phyloP scores from a whole-genome alignment of 1,140 invertebrate genomes.

The Notospermus geniculatus region DNA sequence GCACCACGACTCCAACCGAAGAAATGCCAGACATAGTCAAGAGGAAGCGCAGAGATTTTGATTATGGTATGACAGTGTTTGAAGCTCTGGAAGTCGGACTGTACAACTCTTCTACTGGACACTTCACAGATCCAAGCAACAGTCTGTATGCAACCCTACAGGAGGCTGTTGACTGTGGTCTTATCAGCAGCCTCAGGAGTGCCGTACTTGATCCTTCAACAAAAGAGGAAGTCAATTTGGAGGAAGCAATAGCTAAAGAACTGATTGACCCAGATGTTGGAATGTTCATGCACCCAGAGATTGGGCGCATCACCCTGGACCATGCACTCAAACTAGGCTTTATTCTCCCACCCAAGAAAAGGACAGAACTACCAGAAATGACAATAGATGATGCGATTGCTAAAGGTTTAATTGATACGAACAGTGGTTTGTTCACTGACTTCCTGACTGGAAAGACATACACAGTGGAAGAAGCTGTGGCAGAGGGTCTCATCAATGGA shows the following conservation, averaged over 20 bases:
- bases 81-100: conserved; percentile 42
- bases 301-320: conserved; percentile 60
- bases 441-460: conserved; percentile 10
- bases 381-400: conserved; percentile 26
- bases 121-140: conserved; percentile 55
- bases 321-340: not conserved
- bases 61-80: conserved; percentile 33
- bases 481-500: conserved; percentile 79
- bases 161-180: conserved; percentile 7
- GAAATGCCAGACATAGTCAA: not conserved
- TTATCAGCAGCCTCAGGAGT: not conserved
- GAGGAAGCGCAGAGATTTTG: not conserved
- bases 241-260: conserved; percentile 76
- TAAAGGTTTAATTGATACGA: conserved; percentile 74
- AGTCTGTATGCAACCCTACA: conserved; percentile 24
- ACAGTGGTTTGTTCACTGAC: conserved; percentile 65
- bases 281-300: conserved; percentile 67
- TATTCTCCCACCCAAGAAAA: conserved; percentile 1
- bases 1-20: not conserved
- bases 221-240: conserved; percentile 74
- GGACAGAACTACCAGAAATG: not conserved
- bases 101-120: conserved; percentile 28
- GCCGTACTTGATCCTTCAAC: conserved; percentile 68
- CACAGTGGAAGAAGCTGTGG: conserved; percentile 26
- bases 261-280: conserved; percentile 80